Evolutionary conservation across 2,888 invertebrate species (phyloP), one percentile per base, ranked within the genome.

Genomic region (Plebejus melissa): DNA sequence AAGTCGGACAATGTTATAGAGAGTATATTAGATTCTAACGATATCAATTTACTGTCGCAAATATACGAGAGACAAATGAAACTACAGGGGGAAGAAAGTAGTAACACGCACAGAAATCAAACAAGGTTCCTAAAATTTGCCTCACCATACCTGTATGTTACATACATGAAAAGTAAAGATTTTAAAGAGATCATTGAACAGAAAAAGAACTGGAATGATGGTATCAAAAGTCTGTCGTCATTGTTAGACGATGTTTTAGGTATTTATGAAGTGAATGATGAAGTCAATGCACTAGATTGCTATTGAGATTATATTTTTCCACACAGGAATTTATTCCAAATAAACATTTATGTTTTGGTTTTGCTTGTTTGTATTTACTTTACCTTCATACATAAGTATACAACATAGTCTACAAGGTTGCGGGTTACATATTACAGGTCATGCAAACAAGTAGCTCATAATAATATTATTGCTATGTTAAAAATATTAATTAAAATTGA

Each of bases 211-310:
- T 97, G 97, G 97, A 91, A 96, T 58, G 94, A 94, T 74, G 94
- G 95, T 41, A 95, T 95, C 71, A 94, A 95, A n/a, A 96, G 95
- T 80, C 93, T 97, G 22, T 94, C 94, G 2, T 96, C 97, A 0
- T 90, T 97, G 4, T 86, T 97, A 1, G 97, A 97, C 82, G 97
- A 97, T 85, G 96, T 97, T 78, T 85, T 96, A 36, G 94, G 95
- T 11, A 93, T 95, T 75, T 95, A 95, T 81, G 93, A 95, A 79
- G 83, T 87, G 0, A 89, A 86, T 60, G 84, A 85, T 50, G 94
- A 95, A 78, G 88, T 94, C 0, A 96, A 96, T 82, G 90, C 93
- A 46, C 94, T 96, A 91, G 97, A 97, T 90, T 97, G 96, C 88
- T 97, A 97, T 82, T 96, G 86, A 86, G 79, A 80, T 80, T 81